Percentiles rank a stretch among this genome's conserved stretches.
Evolutionary conservation across 2,888 invertebrate genomes (phyloP).

Genomic region (Rhorus exstirpatorius): DNA sequence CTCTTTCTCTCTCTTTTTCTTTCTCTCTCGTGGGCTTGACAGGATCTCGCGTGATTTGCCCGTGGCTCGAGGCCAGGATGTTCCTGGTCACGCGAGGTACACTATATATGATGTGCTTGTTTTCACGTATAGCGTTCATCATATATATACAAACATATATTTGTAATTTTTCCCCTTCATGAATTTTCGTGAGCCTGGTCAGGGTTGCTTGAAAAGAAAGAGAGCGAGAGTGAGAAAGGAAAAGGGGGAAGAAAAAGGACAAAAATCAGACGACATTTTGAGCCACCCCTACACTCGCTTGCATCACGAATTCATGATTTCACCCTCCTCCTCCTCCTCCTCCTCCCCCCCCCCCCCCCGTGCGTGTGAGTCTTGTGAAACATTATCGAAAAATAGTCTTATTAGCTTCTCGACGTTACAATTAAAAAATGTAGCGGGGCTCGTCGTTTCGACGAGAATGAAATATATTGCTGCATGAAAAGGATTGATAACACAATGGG

Average conservation of each 20-base stretch:
- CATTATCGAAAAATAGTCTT: slow-evolving; percentile 8
- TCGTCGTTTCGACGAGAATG: slow-evolving; percentile 10
- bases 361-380: slow-evolving; percentile 5
- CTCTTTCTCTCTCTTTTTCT: slow-evolving; percentile 25
- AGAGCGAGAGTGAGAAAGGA: not conserved
- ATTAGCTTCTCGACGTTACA: not conserved
- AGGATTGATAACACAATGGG: not conserved
- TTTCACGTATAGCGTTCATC: not conserved
- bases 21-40: slow-evolving; percentile 33
- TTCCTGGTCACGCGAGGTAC: slow-evolving; percentile 68
- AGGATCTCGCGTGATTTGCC: slow-evolving; percentile 65
- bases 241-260: slow-evolving; percentile 27
- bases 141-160: not conserved
- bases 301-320: slow-evolving; percentile 29
- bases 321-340: not conserved
- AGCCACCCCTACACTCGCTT: not conserved
- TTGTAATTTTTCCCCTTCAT: slow-evolving; percentile 48
- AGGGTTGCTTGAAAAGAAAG: slow-evolving; percentile 65
- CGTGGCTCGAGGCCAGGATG: slow-evolving; percentile 64
- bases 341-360: no score
- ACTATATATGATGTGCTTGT: not conserved
- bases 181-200: slow-evolving; percentile 72
- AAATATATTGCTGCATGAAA: slow-evolving; percentile 10
- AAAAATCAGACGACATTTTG: slow-evolving; percentile 28
- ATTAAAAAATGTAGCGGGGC: not conserved